These are phyloP conservation scores for Euphydryas editha DNA, from an alignment of 2,888 invertebrate genomes.

Conservation along the genomic window DNA sequence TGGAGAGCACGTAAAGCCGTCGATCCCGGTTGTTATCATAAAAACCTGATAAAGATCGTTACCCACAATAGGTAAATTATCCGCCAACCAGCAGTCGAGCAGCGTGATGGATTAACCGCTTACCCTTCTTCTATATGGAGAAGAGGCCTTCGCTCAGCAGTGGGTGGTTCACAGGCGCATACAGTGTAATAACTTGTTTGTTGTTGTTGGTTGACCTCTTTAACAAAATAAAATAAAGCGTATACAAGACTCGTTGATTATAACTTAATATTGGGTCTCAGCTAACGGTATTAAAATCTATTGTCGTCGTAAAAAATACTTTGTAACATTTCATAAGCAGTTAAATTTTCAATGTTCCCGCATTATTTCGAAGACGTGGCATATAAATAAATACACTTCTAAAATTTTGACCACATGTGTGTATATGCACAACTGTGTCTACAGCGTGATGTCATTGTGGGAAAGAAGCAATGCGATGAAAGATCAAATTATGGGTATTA, in stretches of 20 bases:
- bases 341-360: constrained; percentile 34
- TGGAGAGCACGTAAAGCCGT: too few relatives aligned
- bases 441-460: constrained; percentile 15
- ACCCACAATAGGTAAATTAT: too few relatives aligned
- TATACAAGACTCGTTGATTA: background rate
- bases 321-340: constrained; percentile 23
- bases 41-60: too few relatives aligned
- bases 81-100: too few relatives aligned
- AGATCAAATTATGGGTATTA: background rate
- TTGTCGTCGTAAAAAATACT: constrained; percentile 23
- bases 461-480: background rate
- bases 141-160: too few relatives aligned
- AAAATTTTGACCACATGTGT: constrained; percentile 27
- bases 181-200: too few relatives aligned
- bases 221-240: background rate
- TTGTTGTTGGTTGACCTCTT: too few relatives aligned
- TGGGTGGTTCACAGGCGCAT: too few relatives aligned
- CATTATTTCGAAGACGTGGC: constrained; percentile 24
- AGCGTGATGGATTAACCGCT: too few relatives aligned
- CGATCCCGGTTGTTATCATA: too few relatives aligned
- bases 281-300: background rate
- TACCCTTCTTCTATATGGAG: too few relatives aligned
- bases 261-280: background rate
- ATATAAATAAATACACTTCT: constrained; percentile 24
- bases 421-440: constrained; percentile 31